phyloP scores from a whole-genome alignment of 1,140 invertebrate species.

The Diuraphis noxia region DNA sequence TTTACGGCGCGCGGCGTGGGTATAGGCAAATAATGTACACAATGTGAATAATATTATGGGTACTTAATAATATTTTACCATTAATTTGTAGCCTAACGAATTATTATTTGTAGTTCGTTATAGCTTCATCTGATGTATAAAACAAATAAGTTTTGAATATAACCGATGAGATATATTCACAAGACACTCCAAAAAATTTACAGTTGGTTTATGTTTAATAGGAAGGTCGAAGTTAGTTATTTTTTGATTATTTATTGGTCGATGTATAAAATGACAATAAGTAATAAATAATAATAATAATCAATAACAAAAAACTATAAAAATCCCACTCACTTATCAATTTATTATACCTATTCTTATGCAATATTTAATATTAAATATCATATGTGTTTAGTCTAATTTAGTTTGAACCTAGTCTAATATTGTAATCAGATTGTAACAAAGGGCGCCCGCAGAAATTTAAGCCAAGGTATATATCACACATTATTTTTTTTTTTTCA shows the following conservation, averaged over 20 bases:
- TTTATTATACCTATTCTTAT: background rate
- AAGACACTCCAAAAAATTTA: background rate
- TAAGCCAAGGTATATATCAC: too few relatives aligned
- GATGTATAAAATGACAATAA: background rate
- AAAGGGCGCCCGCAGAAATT: too few relatives aligned
- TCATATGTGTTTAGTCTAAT: background rate
- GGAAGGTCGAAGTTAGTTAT: background rate
- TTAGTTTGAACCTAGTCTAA: background rate
- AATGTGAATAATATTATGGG: background rate
- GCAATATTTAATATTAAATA: background rate
- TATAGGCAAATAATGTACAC: constrained; percentile 23
- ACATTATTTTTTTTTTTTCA: too few relatives aligned
- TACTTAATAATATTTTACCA: background rate
- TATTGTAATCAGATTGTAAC: background rate
- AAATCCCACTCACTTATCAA: background rate
- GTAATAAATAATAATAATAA: too few relatives aligned
- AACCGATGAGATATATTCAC: background rate
- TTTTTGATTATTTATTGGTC: background rate
- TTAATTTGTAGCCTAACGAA: background rate
- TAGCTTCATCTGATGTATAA: background rate
- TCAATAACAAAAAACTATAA: background rate
- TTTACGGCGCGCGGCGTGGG: background rate
- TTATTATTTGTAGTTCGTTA: background rate
- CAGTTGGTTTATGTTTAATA: background rate
- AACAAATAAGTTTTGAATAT: background rate